A percentile compares a stretch with the other conserved stretches of the same genome.
Evolutionary conservation across 1,140 invertebrate genomes (phyloP).

Genomic region (Drosophila pruinosa): DNA sequence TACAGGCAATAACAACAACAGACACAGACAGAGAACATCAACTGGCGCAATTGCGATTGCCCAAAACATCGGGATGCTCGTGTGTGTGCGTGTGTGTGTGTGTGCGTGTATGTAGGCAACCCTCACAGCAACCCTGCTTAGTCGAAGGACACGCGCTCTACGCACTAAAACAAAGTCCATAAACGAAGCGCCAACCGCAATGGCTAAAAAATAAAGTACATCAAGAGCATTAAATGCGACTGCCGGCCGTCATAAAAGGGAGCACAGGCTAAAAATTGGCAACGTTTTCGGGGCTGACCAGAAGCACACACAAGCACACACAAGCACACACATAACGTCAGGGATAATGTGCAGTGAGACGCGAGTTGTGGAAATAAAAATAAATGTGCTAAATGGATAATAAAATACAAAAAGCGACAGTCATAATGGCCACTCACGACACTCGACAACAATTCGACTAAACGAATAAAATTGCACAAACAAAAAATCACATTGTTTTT

Average conservation of each 20-base stretch:
- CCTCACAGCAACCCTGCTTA: constrained; percentile 25
- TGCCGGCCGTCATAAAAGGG: constrained; percentile 33
- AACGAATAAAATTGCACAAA: constrained; percentile 37
- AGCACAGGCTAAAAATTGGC: constrained; percentile 47
- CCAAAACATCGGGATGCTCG: neutral
- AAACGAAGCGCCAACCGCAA: constrained; percentile 57
- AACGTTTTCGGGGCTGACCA: constrained; percentile 65
- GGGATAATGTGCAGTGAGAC: constrained; percentile 60
- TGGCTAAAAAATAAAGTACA: constrained; percentile 78
- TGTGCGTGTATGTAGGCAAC: constrained; percentile 1
- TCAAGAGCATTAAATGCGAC: constrained; percentile 51
- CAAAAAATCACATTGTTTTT: constrained; percentile 40
- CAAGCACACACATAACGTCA: constrained; percentile 46
- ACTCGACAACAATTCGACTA: constrained; percentile 25
- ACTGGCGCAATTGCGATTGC: constrained; percentile 39
- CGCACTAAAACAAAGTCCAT: constrained; percentile 50
- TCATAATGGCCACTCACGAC: constrained; percentile 65
- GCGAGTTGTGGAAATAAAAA: constrained; percentile 63
- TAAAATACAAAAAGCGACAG: constrained; percentile 75
- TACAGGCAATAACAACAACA: constrained; percentile 60
- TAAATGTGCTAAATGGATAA: constrained; percentile 82
- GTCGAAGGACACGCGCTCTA: constrained; percentile 21
- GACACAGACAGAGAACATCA: constrained; percentile 39
- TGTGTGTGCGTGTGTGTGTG: neutral
- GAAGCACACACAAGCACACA: constrained; percentile 21